These are phyloP conservation scores for Syngnathus typhle DNA, from an alignment of 2,113 vertebrate species.

Conservation along the genomic window DNA sequence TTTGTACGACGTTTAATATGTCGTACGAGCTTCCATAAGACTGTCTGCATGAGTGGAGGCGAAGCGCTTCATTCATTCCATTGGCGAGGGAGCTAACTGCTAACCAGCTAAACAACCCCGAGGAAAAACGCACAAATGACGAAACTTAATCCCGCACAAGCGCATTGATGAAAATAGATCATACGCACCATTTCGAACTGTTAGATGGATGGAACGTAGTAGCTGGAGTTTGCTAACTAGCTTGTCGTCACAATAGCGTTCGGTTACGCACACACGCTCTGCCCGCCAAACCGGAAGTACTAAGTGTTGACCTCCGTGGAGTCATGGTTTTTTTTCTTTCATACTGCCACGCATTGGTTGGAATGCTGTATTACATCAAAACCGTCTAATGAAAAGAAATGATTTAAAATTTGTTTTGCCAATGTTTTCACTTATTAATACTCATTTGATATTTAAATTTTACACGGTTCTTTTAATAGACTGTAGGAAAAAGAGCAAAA, in stretches of 20 bases:
- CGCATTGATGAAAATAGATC: accelerated
- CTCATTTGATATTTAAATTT: no score
- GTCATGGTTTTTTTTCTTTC: neutral
- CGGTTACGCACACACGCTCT: constrained; percentile 53
- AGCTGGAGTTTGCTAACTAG: neutral
- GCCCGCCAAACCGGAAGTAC: constrained; percentile 60
- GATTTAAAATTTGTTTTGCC: neutral
- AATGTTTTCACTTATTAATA: no score
- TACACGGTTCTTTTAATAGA: no score
- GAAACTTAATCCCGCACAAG: neutral
- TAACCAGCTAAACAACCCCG: constrained; percentile 10
- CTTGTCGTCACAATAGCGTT: constrained; percentile 51
- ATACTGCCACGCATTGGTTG: constrained; percentile 17
- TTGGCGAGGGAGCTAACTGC: constrained; percentile 29
- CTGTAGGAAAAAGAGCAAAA: no score
- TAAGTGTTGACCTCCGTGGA: neutral
- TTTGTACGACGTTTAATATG: no score
- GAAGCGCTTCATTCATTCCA: constrained; percentile 11
- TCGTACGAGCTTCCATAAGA: no score
- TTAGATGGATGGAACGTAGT: neutral
- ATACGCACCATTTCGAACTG: constrained; percentile 59
- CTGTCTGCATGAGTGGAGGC: neutral
- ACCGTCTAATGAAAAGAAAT: neutral
- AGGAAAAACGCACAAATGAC: neutral
- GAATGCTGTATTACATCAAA: neutral